Evolutionary conservation across 2,888 invertebrate genomes (phyloP), one percentile per base, ranked within the genome.

Genomic region (Chloromyia formosa): DNA sequence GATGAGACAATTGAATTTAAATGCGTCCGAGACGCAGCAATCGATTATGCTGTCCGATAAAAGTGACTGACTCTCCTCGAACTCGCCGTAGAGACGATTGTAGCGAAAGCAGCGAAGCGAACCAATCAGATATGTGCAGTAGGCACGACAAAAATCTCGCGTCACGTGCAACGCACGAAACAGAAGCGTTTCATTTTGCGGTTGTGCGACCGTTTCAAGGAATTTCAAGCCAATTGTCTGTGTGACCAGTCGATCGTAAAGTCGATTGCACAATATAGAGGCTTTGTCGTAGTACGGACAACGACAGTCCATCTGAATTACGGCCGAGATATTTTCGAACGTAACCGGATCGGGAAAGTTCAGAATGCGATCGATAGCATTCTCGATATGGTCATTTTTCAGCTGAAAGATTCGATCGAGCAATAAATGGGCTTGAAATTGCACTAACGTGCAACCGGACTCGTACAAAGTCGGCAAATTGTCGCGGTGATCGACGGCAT

Each of bases 391-490:
- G 3, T 40, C 23, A 20, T 72, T 58, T 10, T 66, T 49, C 10
- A 75, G 35, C 22, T 35, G 5, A 54, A 75, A 75, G 22, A 75
- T 61, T 1, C n/a, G 4, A n/a, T 75, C 64, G 14, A 75, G 49
- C 9, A 71, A 20, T 2, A 14, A 10, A 16, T 62, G 35, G 20
- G 27, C 60, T 60, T 14, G 56, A 3, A 10, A n/a, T 10, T 53
- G 4, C 4, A 5, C 16, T 10, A 3, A 10, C 16, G 9, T 1
- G 12, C 53, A n/a, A 42, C 45, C 45, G 2, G 61, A 12, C 23
- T 27, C 61, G 12, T 4, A 1, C 61, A 27, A 23, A 0, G 9
- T 7, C 3, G 3, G 7, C 27, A 35, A 35, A 35, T 35, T 35
- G 27, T 35, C 27, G 2, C 3, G 3, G 27, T 2, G 3, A 7